Base-by-base conservation (phyloP, 1,140 invertebrate genomes). In the Dufourea novaeangliae region DNA sequence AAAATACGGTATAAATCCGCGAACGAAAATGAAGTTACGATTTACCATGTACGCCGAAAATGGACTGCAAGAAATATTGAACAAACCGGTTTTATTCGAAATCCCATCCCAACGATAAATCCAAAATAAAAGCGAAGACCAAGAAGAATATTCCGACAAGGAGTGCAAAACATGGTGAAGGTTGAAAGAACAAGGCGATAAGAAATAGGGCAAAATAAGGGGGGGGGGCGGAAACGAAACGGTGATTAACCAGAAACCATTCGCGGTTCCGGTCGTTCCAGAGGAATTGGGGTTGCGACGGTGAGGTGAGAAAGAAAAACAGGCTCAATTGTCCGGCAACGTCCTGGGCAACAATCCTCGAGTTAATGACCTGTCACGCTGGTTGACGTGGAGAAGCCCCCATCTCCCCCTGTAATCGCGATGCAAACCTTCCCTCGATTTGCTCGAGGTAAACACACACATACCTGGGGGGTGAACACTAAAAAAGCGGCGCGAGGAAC, bases 301-400 rank as follows among this genome's bases (percentile, higher is more conserved):
- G n/a, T n/a, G n/a, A n/a, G 59, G 8, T 1, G 17, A 37, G 11
- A 22, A 6, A 14, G 29, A 34, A 39, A 64, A 52, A 52, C 11
- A 1, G 27, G 44, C 25, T n/a, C 22, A 44, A 22, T 37, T 20
- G 41, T 8, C 2, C 25, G 20, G 46, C 46, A 44, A 66, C 2
- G 22, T 63, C 8, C 25, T 34, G 71, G 50, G 29, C 44, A 56
- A 64, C 44, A 56, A 64, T 56, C 27, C n/a, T 59, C 50, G 41
- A 70, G 20, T 78, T 79, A 83, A 83, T 59, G 69, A 74, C n/a
- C 66, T 37, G 52, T 82, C 69, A 56, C 12, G 11, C 29, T n/a
- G 32, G 1, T 32, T 59, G 57, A 80, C 59, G 41, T 46, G 34
- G 44, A 41, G 44, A 32, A 7, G 41, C 70, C 32, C 32, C 25